Percentiles rank a stretch among this genome's conserved stretches.
Conservation (phyloP, 2,888 invertebrate species). For the Amblyjoppa fuscipennis region DNA sequence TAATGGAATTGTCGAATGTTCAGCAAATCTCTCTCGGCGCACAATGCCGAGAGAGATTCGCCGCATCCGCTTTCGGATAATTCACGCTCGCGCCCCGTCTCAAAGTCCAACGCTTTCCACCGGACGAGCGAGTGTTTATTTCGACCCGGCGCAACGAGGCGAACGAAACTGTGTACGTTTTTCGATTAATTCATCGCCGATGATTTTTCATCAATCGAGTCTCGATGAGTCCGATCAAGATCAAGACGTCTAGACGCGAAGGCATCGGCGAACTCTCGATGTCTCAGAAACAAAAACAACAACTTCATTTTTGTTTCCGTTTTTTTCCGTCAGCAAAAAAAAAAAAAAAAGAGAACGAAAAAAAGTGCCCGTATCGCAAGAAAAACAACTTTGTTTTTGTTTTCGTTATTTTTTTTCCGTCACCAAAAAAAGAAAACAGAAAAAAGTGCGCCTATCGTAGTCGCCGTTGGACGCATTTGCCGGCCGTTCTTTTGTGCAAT, state of each 20-base stretch:
- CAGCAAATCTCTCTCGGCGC: background rate
- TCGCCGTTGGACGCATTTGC: too few species aligned
- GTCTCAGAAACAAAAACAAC: background rate
- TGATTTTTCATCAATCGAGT: background rate
- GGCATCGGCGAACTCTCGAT: background rate
- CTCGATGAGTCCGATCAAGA: background rate
- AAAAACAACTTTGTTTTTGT: too few species aligned
- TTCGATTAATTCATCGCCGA: background rate
- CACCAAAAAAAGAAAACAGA: too few species aligned
- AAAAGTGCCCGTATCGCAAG: too few species aligned
- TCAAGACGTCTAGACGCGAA: background rate
- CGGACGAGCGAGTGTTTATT: constrained; percentile 20
- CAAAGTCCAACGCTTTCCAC: constrained; percentile 57
- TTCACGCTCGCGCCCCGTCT: constrained; percentile 20
- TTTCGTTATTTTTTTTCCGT: too few species aligned
- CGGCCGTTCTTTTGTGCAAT: background rate
- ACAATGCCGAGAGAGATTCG: background rate
- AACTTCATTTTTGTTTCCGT: background rate
- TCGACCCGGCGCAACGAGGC: constrained; percentile 34
- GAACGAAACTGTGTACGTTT: background rate
- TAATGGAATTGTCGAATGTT: background rate
- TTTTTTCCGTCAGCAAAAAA: background rate
- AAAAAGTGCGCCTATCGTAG: background rate
- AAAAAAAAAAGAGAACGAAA: background rate
- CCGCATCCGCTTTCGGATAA: constrained; percentile 20